These are phyloP conservation scores for Melieria omissa DNA, from an alignment of 2,888 invertebrate species.

Conservation along the genomic window DNA sequence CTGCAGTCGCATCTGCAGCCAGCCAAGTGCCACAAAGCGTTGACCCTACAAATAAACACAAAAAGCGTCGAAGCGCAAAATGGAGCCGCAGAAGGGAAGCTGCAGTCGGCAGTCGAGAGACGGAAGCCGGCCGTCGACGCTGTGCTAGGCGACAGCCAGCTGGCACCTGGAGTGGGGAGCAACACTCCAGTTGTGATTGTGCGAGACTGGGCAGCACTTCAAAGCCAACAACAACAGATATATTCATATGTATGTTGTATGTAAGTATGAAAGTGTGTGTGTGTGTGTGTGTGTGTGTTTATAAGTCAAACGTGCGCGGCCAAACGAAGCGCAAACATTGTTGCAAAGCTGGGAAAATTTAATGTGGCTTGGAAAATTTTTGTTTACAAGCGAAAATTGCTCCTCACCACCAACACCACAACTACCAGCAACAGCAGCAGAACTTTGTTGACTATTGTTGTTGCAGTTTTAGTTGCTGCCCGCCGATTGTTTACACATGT, in stretches of 20 bases:
- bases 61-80: neutral
- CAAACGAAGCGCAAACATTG: slow-evolving; percentile 24
- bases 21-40: slow-evolving; percentile 16
- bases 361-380: slow-evolving; percentile 10
- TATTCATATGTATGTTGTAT: no score
- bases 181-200: slow-evolving; percentile 19
- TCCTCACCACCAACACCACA: neutral
- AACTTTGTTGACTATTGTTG: no score
- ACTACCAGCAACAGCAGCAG: no score
- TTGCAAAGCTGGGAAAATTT: slow-evolving; percentile 17
- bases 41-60: slow-evolving; percentile 18
- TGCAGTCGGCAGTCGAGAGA: neutral
- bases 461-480: no score
- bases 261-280: neutral
- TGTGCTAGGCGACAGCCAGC: slow-evolving; percentile 5
- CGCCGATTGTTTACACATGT: no score
- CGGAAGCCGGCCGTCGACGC: neutral
- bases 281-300: slow-evolving; percentile 7
- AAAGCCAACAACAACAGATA: no score
- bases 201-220: neutral
- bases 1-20: no score
- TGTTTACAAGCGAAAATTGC: slow-evolving; percentile 21
- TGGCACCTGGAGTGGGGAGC: neutral
- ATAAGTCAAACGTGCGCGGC: slow-evolving; percentile 1
- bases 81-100: neutral